Evolutionary conservation across 2,113 vertebrate species (phyloP).

Genomic region (Aythya baeri): DNA sequence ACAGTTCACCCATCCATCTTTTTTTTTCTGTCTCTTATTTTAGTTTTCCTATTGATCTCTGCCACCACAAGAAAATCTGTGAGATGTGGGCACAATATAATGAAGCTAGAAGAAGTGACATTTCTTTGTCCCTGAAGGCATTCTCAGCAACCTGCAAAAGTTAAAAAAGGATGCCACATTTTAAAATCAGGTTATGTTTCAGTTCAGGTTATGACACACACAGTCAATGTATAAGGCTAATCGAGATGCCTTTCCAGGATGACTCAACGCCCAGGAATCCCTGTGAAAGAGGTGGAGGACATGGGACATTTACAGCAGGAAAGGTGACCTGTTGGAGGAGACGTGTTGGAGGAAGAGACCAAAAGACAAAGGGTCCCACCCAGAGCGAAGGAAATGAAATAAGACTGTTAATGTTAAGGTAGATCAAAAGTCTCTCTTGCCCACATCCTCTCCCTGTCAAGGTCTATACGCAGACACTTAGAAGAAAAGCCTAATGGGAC

Average conservation of each 20-base stretch:
- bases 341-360: neutral
- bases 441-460: neutral
- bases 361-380: neutral
- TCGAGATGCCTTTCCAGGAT: neutral
- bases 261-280: neutral
- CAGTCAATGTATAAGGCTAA: neutral
- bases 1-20: neutral
- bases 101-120: neutral
- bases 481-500: neutral
- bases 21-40: neutral
- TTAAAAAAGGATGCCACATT: neutral
- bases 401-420: neutral
- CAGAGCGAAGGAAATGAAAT: neutral
- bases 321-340: neutral
- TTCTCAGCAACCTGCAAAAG: neutral
- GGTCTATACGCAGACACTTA: neutral
- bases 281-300: neutral
- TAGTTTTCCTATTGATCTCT: slow-evolving; percentile 1
- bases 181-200: neutral
- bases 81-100: neutral
- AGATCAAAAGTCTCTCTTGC: neutral
- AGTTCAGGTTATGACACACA: neutral
- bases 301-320: neutral
- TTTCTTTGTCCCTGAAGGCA: neutral
- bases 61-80: neutral